Evolutionary conservation across 2,797 vertebrate species (phyloP).

Genomic region (Anableps anableps): DNA sequence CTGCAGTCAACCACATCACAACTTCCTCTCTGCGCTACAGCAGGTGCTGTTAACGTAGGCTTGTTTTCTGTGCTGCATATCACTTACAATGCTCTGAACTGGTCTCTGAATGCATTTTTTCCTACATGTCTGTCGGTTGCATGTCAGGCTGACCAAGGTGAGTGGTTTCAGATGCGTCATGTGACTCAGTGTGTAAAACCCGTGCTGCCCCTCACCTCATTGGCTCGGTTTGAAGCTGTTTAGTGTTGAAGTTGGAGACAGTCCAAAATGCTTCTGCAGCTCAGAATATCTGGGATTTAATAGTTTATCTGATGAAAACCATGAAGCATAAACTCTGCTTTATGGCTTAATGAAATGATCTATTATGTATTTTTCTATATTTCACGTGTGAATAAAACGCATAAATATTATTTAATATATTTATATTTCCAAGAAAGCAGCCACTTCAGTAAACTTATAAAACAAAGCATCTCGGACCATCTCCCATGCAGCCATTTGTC

Average conservation of each 20-base stretch:
- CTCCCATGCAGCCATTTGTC: constrained; percentile 1
- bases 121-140: constrained; percentile 87
- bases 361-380: background rate
- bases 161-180: constrained; percentile 68
- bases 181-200: constrained; percentile 16
- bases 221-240: background rate
- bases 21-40: constrained; percentile 29
- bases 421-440: background rate
- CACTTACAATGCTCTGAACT: constrained; percentile 65
- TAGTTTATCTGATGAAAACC: background rate
- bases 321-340: background rate
- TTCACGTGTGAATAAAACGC: background rate
- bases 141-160: constrained; percentile 89
- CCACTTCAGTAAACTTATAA: background rate
- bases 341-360: background rate
- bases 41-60: constrained; percentile 8
- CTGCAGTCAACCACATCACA: constrained; percentile 3
- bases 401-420: background rate
- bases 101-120: constrained; percentile 81
- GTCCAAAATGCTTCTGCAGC: background rate
- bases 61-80: background rate
- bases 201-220: constrained; percentile 4
- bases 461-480: background rate
- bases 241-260: background rate
- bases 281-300: background rate